These are phyloP conservation scores for Sebastes matsubarae DNA, from an alignment of 2,797 vertebrate genomes.

Conservation along the genomic window DNA sequence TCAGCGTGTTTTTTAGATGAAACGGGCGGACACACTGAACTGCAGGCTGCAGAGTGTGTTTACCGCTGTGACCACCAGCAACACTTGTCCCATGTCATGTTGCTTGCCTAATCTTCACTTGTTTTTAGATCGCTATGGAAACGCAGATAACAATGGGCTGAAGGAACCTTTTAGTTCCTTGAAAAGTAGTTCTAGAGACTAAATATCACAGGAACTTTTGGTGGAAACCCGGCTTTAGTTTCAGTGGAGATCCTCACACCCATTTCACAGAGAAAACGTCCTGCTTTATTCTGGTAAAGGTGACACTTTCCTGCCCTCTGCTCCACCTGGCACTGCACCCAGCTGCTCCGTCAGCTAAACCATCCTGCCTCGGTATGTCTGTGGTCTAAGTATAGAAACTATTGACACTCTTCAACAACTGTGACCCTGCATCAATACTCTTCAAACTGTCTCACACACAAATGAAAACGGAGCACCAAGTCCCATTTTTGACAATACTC, in stretches of 20 bases:
- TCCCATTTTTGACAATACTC: not conserved
- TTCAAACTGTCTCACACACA: not conserved
- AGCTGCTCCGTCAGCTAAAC: conserved; percentile 31
- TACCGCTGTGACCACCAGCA: too few relatives aligned
- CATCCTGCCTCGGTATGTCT: not conserved
- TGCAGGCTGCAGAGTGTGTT: too few relatives aligned
- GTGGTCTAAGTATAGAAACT: conserved; percentile 55
- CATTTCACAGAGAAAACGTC: not conserved
- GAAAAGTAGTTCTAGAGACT: too few relatives aligned
- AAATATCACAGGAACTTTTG: too few relatives aligned
- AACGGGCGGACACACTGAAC: too few relatives aligned
- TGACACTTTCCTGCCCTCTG: conserved; percentile 16
- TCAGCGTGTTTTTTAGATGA: too few relatives aligned
- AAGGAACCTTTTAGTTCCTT: too few relatives aligned
- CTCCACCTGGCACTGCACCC: conserved; percentile 37
- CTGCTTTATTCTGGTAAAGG: conserved; percentile 1
- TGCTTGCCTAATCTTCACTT: too few relatives aligned
- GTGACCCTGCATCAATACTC: conserved; percentile 11
- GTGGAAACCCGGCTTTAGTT: not conserved
- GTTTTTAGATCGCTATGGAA: too few relatives aligned
- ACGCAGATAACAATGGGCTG: too few relatives aligned
- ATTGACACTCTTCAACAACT: conserved; percentile 13
- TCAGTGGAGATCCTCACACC: not conserved
- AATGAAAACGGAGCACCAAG: not conserved
- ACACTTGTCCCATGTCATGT: too few relatives aligned